Conservation (phyloP, 2,888 invertebrate species). For the Oligia strigilis region DNA sequence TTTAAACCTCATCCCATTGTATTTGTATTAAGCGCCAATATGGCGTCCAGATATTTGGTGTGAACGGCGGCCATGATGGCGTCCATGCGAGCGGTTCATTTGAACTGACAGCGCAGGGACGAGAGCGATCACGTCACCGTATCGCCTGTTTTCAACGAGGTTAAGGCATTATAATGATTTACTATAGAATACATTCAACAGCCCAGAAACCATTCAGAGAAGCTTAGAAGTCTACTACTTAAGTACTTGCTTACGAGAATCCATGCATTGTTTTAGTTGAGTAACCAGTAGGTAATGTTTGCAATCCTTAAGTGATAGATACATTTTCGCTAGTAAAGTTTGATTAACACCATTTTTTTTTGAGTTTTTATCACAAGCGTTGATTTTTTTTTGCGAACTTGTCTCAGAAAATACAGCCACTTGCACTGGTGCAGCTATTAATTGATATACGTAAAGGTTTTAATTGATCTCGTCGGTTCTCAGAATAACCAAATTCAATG, state of each 20-base stretch:
- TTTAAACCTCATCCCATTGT: constrained; percentile 30
- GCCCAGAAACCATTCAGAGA: neutral
- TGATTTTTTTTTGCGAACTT: neutral
- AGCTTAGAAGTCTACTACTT: neutral
- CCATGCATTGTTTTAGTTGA: neutral
- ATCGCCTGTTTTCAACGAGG: constrained; percentile 27
- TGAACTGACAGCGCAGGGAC: constrained; percentile 41
- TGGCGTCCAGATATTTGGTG: constrained; percentile 46
- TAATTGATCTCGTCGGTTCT: neutral
- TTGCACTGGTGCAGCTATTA: neutral
- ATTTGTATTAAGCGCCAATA: constrained; percentile 45
- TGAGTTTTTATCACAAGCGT: neutral
- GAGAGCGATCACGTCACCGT: constrained; percentile 38
- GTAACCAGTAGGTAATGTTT: neutral
- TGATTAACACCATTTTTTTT: too few species aligned
- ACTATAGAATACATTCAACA: neutral
- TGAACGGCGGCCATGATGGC: constrained; percentile 59
- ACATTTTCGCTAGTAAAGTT: neutral
- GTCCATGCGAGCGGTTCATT: constrained; percentile 47
- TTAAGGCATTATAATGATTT: constrained; percentile 2
- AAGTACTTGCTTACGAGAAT: neutral
- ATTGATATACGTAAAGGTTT: neutral
- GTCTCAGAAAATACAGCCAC: neutral
- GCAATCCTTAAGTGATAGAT: neutral
- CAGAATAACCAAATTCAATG: neutral